Evolutionary conservation across 37 sponge, comb jelly and placozoan genomes (phyloP).

Genomic region (Ianthella basta): DNA sequence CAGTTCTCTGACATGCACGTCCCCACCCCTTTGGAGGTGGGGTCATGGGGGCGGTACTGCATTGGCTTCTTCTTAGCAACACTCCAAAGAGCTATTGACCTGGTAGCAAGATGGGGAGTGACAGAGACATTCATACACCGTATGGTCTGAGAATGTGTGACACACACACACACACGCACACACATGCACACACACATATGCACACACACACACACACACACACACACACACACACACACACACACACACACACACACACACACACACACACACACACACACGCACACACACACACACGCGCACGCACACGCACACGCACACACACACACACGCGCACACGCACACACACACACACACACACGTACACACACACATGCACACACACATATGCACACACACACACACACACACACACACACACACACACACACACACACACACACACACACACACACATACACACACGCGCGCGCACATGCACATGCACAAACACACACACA

Average conservation of each 20-base stretch:
- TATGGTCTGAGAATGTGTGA: not conserved
- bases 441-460: not conserved
- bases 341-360: no score
- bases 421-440: not conserved
- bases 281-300: not conserved
- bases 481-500: no score
- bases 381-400: no score
- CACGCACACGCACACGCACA: no score
- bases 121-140: not conserved
- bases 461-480: no score
- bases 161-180: not conserved
- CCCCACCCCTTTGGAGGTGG: not conserved
- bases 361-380: not conserved
- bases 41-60: constrained; percentile 26
- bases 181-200: not conserved
- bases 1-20: constrained; percentile 50
- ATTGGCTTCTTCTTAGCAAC: constrained; percentile 93
- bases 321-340: not conserved
- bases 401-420: no score
- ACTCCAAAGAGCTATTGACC: constrained; percentile 83
- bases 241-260: no score
- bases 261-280: constrained; percentile 10
- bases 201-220: not conserved
- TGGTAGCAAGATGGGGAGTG: constrained; percentile 20
- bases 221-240: not conserved